Base-by-base conservation (phyloP, 2,888 invertebrate genomes). In the Chloroclystis v-ata region DNA sequence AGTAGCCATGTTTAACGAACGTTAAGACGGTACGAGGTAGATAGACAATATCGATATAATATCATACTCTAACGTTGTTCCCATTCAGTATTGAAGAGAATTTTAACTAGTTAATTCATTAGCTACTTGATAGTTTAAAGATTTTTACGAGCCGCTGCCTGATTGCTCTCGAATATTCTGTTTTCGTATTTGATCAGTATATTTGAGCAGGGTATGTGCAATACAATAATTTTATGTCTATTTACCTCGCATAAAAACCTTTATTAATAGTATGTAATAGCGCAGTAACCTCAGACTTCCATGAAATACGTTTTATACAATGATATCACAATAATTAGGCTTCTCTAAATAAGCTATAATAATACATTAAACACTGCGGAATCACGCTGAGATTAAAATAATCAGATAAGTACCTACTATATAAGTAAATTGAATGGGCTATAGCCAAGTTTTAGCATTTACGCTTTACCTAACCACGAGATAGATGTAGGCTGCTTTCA, bases 201-300 rank as follows among this genome's bases (percentile, higher is more conserved):
- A 43, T 45, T 37, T 47, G 47, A 40, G 30, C 28, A 46, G 29
- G 39, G 35, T 28, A 32, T 37, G 26, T 33, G n/a, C n/a, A 49
- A 42, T 49, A 39, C 46, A 46, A 46, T 50, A 50, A 46, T 50
- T 52, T 33, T 51, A 48, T 59, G 59, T 56, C 59, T 59, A 54
- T 59, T 56, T 52, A 56, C 48, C 54, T 59, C 56, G 47, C 47
- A 51, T 52, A 49, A 37, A 47, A 46, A 56, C 42, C 47, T 49
- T 46, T 56, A 49, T 46, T 20, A 37, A 28, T 47, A 47, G 48
- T 54, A 56, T 47, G 50, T 54, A 54, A 57, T 56, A 56, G 57
- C 56, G 60, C 64, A 61, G 59, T 62, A 64, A 73, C 68, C 65
- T 60, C 67, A 60, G 70, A 78, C 79, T 79, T 79, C 77, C 78